phyloP scores from a whole-genome alignment of 2,113 vertebrate genomes.

The Salvelinus alpinus region DNA sequence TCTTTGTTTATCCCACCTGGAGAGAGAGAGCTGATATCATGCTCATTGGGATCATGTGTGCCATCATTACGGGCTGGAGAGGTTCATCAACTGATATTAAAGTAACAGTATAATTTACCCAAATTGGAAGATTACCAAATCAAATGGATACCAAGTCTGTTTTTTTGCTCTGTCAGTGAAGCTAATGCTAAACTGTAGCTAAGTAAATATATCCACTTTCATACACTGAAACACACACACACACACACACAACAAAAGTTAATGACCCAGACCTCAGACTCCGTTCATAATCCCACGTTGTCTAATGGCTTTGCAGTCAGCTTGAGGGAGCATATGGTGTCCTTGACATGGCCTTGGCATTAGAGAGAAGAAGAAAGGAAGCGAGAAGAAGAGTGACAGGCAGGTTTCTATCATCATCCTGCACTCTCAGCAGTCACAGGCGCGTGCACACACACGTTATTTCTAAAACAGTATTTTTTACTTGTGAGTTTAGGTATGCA shows the following conservation, averaged over 20 bases:
- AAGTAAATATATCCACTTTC: background rate
- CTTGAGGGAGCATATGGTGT: constrained; percentile 18
- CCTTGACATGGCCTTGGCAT: constrained; percentile 38
- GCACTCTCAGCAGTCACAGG: background rate
- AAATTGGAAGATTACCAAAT: background rate
- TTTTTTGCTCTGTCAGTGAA: background rate
- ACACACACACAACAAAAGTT: constrained; percentile 9
- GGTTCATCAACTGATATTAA: background rate
- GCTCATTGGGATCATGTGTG: background rate
- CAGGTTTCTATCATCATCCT: background rate
- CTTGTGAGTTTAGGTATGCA: background rate
- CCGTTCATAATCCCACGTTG: constrained; percentile 22
- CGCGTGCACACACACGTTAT: background rate
- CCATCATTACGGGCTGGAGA: background rate
- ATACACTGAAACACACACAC: background rate
- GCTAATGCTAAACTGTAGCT: too few species aligned
- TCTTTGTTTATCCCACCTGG: background rate
- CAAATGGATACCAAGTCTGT: background rate
- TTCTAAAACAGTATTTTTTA: background rate
- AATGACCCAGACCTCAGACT: constrained; percentile 35
- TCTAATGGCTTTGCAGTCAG: constrained; percentile 29
- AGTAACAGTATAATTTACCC: background rate
- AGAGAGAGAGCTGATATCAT: background rate
- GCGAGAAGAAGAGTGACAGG: constrained; percentile 5
- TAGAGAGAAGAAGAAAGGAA: background rate